Evolutionary conservation across 2,888 invertebrate species (phyloP).

Genomic region (Melieria picta): DNA sequence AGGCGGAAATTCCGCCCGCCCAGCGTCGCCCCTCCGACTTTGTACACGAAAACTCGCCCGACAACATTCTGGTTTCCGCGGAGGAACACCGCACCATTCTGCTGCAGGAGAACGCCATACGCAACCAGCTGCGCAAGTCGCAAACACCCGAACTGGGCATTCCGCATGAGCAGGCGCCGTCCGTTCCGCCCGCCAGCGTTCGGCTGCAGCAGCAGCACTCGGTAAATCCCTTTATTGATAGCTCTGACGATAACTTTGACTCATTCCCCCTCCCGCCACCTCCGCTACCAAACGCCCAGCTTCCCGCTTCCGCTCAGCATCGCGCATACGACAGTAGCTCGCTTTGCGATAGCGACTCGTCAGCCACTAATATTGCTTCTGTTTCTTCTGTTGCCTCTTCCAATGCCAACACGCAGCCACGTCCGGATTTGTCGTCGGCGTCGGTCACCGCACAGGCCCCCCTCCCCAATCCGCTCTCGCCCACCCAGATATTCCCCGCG

Average conservation of each 20-base stretch:
- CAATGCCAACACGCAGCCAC: constrained; percentile 46
- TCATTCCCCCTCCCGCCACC: constrained; percentile 54
- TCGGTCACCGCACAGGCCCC: constrained; percentile 37
- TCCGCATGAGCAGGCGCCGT: constrained; percentile 55
- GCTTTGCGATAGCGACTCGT: constrained; percentile 43
- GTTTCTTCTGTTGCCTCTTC: constrained; percentile 40
- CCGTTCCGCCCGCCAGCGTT: constrained; percentile 53
- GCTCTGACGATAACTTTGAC: constrained; percentile 54
- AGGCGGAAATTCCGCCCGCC: constrained; percentile 52
- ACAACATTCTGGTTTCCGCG: constrained; percentile 62
- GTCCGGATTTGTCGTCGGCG: constrained; percentile 39
- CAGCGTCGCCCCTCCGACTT: constrained; percentile 58
- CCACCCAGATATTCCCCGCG: constrained; percentile 64
- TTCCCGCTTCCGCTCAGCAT: constrained; percentile 16
- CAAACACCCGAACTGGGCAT: constrained; percentile 49
- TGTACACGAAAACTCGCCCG: constrained; percentile 63
- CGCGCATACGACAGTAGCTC: constrained; percentile 44
- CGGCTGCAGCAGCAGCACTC: constrained; percentile 44
- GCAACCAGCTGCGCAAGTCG: constrained; percentile 57
- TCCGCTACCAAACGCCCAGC: constrained; percentile 24
- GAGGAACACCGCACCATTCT: constrained; percentile 64
- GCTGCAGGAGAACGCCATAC: constrained; percentile 63
- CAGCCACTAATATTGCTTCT: constrained; percentile 44
- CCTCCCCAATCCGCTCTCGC: constrained; percentile 50
- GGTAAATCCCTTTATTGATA: constrained; percentile 65